A percentile compares a stretch with the other conserved stretches of the same genome.
phyloP scores from a whole-genome alignment of 2,888 invertebrate species.

The Hydroisotoma schaefferi region DNA sequence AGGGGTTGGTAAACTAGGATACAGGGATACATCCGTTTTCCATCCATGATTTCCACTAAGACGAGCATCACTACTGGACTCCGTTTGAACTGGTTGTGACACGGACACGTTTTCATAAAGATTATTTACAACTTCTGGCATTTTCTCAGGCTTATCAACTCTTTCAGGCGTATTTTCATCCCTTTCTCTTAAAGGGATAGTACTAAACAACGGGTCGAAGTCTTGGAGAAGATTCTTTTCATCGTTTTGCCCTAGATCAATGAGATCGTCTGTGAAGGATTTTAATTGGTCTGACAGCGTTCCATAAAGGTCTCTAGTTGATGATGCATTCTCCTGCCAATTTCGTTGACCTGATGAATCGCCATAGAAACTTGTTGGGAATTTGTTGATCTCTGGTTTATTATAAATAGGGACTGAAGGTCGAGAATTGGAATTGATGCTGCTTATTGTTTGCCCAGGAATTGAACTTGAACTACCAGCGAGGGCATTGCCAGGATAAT shows the following conservation, averaged over 20 bases:
- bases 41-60: constrained; percentile 18
- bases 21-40: constrained; percentile 24
- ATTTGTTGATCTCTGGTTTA: neutral
- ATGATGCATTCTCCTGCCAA: neutral
- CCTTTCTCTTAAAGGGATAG: constrained; percentile 56
- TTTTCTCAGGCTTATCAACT: no score
- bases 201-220: constrained; percentile 69
- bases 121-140: no score
- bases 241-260: constrained; percentile 54
- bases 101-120: no score
- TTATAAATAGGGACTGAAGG: neutral
- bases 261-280: constrained; percentile 34
- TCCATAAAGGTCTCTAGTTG: constrained; percentile 14
- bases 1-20: constrained; percentile 33
- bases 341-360: neutral
- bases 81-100: no score
- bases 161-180: neutral
- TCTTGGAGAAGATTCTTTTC: constrained; percentile 74
- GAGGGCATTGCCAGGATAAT: no score
- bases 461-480: no score
- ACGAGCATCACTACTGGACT: no score
- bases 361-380: neutral
- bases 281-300: constrained; percentile 25
- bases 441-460: no score
- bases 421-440: neutral